Evolutionary conservation across 2,888 invertebrate genomes (phyloP).

Genomic region (Nomada ferruginata): DNA sequence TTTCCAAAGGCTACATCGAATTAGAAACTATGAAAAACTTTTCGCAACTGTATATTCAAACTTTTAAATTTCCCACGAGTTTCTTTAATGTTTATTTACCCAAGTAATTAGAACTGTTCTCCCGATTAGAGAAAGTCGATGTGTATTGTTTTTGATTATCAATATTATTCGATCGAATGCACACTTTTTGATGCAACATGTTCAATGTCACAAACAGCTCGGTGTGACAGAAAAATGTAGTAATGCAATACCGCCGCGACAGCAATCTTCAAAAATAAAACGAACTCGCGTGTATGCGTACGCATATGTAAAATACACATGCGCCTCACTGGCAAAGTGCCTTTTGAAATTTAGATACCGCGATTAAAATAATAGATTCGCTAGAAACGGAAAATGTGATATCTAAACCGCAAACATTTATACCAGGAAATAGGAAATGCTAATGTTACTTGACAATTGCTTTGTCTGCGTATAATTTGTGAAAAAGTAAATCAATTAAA

Average conservation of each 20-base stretch:
- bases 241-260: neutral
- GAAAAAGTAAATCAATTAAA: neutral
- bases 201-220: constrained; percentile 1
- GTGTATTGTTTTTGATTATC: neutral
- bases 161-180: neutral
- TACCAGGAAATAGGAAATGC: neutral
- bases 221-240: neutral
- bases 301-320: neutral
- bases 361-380: neutral
- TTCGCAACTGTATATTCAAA: neutral
- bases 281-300: neutral
- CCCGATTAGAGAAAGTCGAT: neutral
- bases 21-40: neutral
- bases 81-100: neutral
- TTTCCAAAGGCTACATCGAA: neutral
- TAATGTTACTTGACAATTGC: neutral
- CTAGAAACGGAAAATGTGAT: neutral
- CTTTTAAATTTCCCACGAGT: constrained; percentile 4
- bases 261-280: constrained; percentile 23
- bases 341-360: constrained; percentile 1
- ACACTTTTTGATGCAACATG: constrained; percentile 10
- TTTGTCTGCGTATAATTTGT: neutral
- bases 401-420: neutral
- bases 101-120: neutral
- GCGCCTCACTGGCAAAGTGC: neutral